Base-by-base conservation (phyloP, 2,113 vertebrate species). In the Triplophysa rosa region DNA sequence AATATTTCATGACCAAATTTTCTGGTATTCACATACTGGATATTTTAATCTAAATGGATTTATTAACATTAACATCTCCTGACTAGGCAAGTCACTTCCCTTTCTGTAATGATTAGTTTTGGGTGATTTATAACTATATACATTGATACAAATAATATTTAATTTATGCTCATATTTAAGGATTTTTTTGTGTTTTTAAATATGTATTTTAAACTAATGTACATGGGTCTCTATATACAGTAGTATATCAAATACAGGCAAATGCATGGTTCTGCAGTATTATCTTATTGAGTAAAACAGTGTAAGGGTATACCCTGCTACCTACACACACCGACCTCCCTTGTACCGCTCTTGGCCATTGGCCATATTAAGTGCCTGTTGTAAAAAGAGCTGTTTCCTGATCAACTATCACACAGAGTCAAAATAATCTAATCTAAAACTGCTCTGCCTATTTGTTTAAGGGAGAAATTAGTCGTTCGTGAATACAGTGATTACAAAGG, bases 331-430 rank as follows among this genome's bases (percentile, higher is more conserved):
- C 90, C 59, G 56, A 92, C 91, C 90, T 89, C 83, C 83, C 89
- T 33, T 83, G 87, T 88, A 80, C 89, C 78, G 85, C 90, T 90
- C 88, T 87, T 90, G 88, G 89, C 90, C 86, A 88, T 40, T 86
- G 86, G 87, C 86, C 86, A 82, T 82, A 89, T 92, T 90, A 87
- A 92, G 80, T 90, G 90, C 89, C 84, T 68, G 8, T 87, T 47
- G 88, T 90, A 84, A 81, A 82, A 67, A 80, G 92, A 90, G 90
- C 91, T 87, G 89, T 91, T 93, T 92, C 89, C 91, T 87, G 91
- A 91, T 90, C 89, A 87, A 86, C 88, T 89, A 89, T 70, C 49
- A 80, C 65, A 52, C 21, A 33, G 49, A 54, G 42, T 64, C 81
- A 33, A 29, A 74, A 73, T 64, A 79, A 14, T 68, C 33, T 2